Evolutionary conservation across 2,797 vertebrate genomes (phyloP), one percentile per base, ranked within the genome.

Genomic region (Girardinus metallicus): DNA sequence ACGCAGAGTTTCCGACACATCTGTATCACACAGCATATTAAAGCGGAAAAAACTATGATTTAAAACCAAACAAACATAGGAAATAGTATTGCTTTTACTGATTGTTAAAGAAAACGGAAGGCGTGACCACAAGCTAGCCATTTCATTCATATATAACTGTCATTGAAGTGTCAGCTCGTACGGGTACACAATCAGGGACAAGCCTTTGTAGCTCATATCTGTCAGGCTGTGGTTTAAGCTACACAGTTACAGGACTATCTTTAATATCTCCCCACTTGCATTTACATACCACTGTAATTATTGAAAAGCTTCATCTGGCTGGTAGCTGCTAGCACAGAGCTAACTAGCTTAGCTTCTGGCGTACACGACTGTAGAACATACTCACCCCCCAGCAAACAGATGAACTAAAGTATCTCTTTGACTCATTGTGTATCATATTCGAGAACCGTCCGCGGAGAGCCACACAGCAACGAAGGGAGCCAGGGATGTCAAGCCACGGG

Each of bases 361-460:
- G 47, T 64, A 29, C 3, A n/a, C 44, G 39, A 66, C 71, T 73
- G 47, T 29, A 60, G 57, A 76, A 83, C 1, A 64, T 88, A 96
- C 96, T 95, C 95, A 98, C 98, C 98, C 98, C 96, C 98, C 98
- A 7, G 98, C 98, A 93, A 99, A 99, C 82, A 99, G 97, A 96
- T 99, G 98, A 96, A 99, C 97, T 89, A 99, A 89, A 73, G 98
- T 99, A 84, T 99, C 98, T 94, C 97, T 97, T 95, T 98, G 98
- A 96, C 96, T 99, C 98, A 99, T 99, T 94, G 92, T 99, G 95
- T 91, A 95, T 96, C 96, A 97, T 96, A 97, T 97, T 97, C 95
- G 88, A 85, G 94, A 94, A 91, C 92, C 86, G 92, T 93, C 89
- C 92, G 87, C 93, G 80, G 92, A 89, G 68, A 89, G 85, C 83